phyloP scores from a whole-genome alignment of 2,113 vertebrate species.

The Martes martes region DNA sequence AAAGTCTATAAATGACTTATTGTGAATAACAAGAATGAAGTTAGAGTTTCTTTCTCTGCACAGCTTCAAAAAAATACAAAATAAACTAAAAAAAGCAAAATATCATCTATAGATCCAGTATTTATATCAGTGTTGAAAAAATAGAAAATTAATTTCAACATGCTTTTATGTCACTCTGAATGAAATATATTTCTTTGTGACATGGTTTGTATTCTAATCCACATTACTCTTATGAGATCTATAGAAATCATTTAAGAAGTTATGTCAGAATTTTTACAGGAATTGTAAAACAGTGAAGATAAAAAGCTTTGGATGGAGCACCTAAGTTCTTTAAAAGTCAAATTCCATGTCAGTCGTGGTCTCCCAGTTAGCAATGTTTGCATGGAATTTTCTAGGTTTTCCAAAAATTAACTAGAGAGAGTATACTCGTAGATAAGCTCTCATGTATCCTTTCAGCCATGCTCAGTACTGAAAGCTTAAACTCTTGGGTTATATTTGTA shows the following conservation, averaged over 20 bases:
- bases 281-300: neutral
- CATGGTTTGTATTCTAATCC: neutral
- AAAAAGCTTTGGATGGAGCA: neutral
- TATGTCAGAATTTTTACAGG: neutral
- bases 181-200: neutral
- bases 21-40: constrained; percentile 23
- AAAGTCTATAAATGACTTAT: constrained; percentile 11
- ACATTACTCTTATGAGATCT: neutral
- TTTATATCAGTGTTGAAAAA: constrained; percentile 21
- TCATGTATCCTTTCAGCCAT: neutral
- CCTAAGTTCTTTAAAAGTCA: neutral
- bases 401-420: neutral
- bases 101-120: neutral
- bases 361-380: neutral
- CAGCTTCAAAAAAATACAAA: neutral
- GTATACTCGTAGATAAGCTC: neutral
- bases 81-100: neutral
- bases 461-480: neutral
- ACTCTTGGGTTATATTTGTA: neutral
- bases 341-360: neutral
- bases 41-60: constrained; percentile 37
- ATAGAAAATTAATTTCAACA: neutral
- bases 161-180: neutral
- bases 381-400: neutral
- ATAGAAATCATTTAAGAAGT: neutral